phyloP scores from a whole-genome alignment of 2,113 vertebrate genomes.

The Oceanodroma tethys region DNA sequence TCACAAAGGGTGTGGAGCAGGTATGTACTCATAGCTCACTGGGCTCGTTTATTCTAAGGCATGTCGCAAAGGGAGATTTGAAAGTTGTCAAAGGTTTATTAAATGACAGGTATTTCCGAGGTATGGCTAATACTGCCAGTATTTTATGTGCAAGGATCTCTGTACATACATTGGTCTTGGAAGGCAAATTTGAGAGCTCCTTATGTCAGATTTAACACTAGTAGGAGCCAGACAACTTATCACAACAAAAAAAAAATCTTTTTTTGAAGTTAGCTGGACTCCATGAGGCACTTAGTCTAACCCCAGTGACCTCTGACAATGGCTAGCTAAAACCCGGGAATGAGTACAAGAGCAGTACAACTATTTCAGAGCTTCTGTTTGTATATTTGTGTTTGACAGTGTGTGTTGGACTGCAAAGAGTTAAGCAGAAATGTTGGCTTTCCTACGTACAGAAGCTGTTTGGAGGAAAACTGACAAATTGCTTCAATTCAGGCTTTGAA shows the following conservation, averaged over 20 bases:
- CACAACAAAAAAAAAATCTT: not conserved
- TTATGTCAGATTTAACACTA: not conserved
- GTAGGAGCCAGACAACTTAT: accelerated
- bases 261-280: not conserved
- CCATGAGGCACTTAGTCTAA: accelerated
- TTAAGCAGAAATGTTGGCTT: not conserved
- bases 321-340: not conserved
- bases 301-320: accelerated
- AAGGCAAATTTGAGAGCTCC: not conserved
- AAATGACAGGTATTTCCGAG: accelerated
- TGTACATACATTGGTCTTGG: accelerated
- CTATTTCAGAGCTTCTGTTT: not conserved
- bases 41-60: accelerated
- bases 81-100: not conserved
- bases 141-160: accelerated
- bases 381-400: accelerated
- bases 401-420: not conserved
- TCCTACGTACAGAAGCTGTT: not conserved
- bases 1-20: constrained; percentile 73
- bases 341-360: accelerated
- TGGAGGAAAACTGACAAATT: not conserved
- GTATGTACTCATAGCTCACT: constrained; percentile 40
- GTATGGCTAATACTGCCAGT: accelerated
- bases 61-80: accelerated
- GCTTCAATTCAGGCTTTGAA: not conserved